Evolutionary conservation across 2,113 vertebrate genomes (phyloP).

Genomic region (Tupaia chinensis): DNA sequence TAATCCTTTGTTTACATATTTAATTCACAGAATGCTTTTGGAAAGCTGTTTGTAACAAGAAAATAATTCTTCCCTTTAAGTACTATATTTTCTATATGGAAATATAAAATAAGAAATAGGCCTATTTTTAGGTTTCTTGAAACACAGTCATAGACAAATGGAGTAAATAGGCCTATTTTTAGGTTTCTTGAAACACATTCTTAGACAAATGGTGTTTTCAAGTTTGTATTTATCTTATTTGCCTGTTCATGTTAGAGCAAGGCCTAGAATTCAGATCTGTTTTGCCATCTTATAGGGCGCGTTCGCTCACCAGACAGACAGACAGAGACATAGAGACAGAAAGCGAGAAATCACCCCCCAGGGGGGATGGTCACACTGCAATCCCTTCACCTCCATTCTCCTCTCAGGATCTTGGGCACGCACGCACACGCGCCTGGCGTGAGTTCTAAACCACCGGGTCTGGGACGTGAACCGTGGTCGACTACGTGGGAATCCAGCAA

Average conservation of each 20-base stretch:
- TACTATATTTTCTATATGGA: background rate
- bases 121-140: background rate
- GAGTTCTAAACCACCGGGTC: too few relatives aligned
- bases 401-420: too few relatives aligned
- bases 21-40: constrained; percentile 46
- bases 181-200: background rate
- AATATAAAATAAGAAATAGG: constrained; percentile 30
- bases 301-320: too few relatives aligned
- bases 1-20: constrained; percentile 37
- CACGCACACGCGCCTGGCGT: too few relatives aligned
- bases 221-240: constrained; percentile 11
- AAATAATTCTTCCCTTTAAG: constrained; percentile 5
- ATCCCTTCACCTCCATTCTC: too few relatives aligned
- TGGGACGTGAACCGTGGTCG: too few relatives aligned
- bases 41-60: constrained; percentile 28
- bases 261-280: background rate
- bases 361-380: too few relatives aligned
- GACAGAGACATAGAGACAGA: too few relatives aligned
- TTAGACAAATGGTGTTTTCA: background rate
- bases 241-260: background rate
- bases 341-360: too few relatives aligned
- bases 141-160: background rate
- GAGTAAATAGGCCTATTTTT: background rate
- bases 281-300: background rate
- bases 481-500: too few relatives aligned